Evolutionary conservation across 2,113 vertebrate species (phyloP), one percentile per base, ranked within the genome.

Genomic region (Vimba vimba): DNA sequence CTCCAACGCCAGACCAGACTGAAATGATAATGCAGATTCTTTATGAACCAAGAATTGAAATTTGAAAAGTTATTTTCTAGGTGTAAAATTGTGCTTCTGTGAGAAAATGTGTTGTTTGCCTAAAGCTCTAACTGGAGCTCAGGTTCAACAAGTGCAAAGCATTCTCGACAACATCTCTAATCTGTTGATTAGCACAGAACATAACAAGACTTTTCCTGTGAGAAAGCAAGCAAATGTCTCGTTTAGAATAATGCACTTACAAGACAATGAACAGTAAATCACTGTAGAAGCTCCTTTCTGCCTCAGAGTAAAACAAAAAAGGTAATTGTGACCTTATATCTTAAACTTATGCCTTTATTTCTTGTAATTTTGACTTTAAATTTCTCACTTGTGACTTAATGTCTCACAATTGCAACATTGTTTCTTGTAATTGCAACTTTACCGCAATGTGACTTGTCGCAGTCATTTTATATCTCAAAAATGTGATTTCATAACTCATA

Each of bases 1-100:
- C 68, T 73, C 50, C 68, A 43, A 83, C 33, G 27, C 68, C 64
- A 33, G 19, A 27, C 60, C 82, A 27, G 82, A 52, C 64, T 36
- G 60, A 66, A 30, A 59, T 25, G 82, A 83, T 83, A 59, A 83
- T 43, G 68, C 30, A 10, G 13, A 11, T 59, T 36, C 66, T 71
- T 50, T n/a, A 36, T 36, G 45, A 69, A 52, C 6, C 0, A 6
- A 55, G 64, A 57, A 83, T 36, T n/a, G n/a, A 25, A 33, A 25
- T 23, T 0, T 25, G 30, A 83, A 83, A 39, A 25, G 11, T 55
- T 27, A 23, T 69, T 30, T 36, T 64, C 15, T n/a, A 25, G 25
- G 33, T 64, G 57, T 3, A n/a, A 80, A 43, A 64, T 45, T 45
- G 78, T 64, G 77, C 55, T 43, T 8, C 33, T n/a, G 6, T 7